Evolutionary conservation across 2,888 invertebrate species (phyloP).

Genomic region (Hydroisotoma schaefferi): DNA sequence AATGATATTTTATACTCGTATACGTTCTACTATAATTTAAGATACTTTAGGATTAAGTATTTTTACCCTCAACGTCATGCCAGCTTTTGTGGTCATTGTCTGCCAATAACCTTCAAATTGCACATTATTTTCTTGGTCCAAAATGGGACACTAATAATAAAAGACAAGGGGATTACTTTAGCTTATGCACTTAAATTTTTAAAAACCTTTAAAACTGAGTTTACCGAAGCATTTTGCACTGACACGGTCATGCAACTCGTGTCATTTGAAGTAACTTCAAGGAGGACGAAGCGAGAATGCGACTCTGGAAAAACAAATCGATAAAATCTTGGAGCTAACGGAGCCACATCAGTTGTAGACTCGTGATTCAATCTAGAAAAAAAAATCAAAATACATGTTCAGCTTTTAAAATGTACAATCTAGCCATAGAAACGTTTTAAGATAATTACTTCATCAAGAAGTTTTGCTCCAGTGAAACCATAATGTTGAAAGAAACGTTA

Average conservation of each 20-base stretch:
- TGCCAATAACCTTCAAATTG: conserved; percentile 71
- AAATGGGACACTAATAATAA: conserved; percentile 72
- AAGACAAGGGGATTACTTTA: conserved; percentile 13
- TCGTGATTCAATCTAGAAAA: conserved; percentile 49
- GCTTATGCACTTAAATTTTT: background rate
- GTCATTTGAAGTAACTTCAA: conserved; percentile 64
- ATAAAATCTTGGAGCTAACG: conserved; percentile 62
- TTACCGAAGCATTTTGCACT: conserved; percentile 59
- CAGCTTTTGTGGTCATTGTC: conserved; percentile 72
- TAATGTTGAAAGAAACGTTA: conserved; percentile 61
- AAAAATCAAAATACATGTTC: conserved; percentile 9
- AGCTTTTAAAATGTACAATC: conserved; percentile 18
- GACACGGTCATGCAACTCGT: conserved; percentile 70
- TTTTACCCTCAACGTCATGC: conserved; percentile 70
- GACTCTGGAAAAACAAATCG: conserved; percentile 59
- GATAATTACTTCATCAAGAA: conserved; percentile 57
- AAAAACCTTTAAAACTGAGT: background rate
- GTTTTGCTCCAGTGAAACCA: conserved; percentile 59
- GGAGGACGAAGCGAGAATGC: conserved; percentile 57
- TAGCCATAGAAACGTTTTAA: conserved; percentile 1
- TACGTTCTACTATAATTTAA: no score
- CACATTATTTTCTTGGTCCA: conserved; percentile 73
- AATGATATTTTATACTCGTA: no score
- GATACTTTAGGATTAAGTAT: no score
- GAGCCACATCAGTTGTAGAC: conserved; percentile 52